These are phyloP conservation scores for Coilia nasus DNA, from an alignment of 2,797 vertebrate genomes.

Conservation along the genomic window DNA sequence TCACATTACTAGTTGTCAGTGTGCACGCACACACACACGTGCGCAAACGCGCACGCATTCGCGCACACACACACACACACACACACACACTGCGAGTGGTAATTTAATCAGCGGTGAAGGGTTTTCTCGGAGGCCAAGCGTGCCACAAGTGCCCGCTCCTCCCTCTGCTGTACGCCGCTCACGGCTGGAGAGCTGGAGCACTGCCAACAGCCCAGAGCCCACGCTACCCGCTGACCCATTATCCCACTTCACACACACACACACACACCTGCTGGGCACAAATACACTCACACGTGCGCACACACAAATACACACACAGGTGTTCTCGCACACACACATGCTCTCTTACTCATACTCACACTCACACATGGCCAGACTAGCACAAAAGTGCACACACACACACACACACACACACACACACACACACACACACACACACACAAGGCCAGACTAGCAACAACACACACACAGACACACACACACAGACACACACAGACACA, in stretches of 20 bases:
- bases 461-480: neutral
- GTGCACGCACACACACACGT: neutral
- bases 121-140: constrained; percentile 45
- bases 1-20: too few species aligned
- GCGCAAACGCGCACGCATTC: neutral
- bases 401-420: too few species aligned
- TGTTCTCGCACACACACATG: neutral
- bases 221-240: constrained; percentile 4
- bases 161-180: neutral
- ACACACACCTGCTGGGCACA: neutral
- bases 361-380: neutral
- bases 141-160: constrained; percentile 27
- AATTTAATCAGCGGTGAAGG: constrained; percentile 67
- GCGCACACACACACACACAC: neutral
- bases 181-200: neutral
- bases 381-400: neutral
- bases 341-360: neutral
- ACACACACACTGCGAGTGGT: constrained; percentile 60
- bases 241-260: neutral
- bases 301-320: neutral
- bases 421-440: neutral
- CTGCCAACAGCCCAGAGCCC: neutral
- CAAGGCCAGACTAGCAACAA: neutral
- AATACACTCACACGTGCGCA: neutral
- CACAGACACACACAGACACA: neutral